Evolutionary conservation across 2,797 vertebrate species (phyloP), one percentile per base, ranked within the genome.

Genomic region (Oophaga sylvatica): DNA sequence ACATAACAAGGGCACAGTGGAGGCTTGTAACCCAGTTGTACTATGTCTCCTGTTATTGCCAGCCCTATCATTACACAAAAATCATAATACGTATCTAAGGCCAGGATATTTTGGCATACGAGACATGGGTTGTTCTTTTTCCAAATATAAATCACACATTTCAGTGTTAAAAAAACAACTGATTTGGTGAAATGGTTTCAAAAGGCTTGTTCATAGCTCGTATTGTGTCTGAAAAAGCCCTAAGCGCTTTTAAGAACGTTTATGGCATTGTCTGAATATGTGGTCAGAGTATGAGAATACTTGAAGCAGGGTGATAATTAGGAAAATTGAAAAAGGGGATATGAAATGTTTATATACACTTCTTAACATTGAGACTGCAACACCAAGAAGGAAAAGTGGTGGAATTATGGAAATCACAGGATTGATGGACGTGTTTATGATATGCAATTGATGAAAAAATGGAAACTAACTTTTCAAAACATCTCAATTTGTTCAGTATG

Each of bases 111-210:
- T 83, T 87, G 84, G 88, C 84, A 65, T 48, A 17, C 11, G 73
- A 35, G n/a, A 31, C 17, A 56, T 80, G 80, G 88, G 73, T 68
- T 83, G 88, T 83, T 86, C 65, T 71, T 86, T 86, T 85, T 86
- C 80, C 88, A 89, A 80, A 87, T 89, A 86, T 80, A 80, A 89
- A 89, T 83, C 73, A 89, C 48, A 83, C 80, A 89, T 87, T 89
- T 86, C 75, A 81, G 29, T 68, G 84, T 48, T 86, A 67, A 70
- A 67, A 53, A 85, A 70, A 83, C 80, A 86, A 81, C 57, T 62
- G 80, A 89, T 86, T 87, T 63, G 65, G 65, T 78, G 53, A 83
- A 57, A 17, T 86, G 75, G 75, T 83, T 86, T 89, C 62, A 86
- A 63, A 67, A 70, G 48, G n/a, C 77, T 80, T 80, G 63, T 82